Base-by-base conservation (phyloP, 2,888 invertebrate species). In the Calameuta idolon region DNA sequence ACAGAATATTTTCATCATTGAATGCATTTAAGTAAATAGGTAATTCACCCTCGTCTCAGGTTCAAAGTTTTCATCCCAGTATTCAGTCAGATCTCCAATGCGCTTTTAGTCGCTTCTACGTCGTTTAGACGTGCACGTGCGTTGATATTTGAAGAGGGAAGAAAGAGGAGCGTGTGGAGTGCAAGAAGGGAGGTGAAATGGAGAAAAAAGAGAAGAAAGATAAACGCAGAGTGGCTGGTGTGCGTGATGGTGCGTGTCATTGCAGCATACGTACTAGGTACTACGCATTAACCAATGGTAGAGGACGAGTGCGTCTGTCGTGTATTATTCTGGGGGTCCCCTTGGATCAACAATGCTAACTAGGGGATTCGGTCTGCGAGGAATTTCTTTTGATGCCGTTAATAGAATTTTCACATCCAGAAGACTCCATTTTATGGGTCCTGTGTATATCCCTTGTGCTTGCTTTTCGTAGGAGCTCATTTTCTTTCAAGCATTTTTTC, bases 301-400 rank as follows among this genome's bases (percentile, higher is more conserved):
- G 71, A 71, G 71, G 31, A 71, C 55, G 79, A 77, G 77, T 75
- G 79, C 76, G 81, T 78, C 81, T 80, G 82, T 81, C 82, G 80
- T 79, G 76, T 84, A 83, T 84, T 84, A 84, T 84, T 83, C 74
- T 81, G 79, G 76, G 76, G 79, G 78, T 55, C 80, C 77, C 83
- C 81, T 84, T 83, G 78, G 80, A 84, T 84, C 83, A 84, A 84
- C 83, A 83, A 80, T 80, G 79, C 83, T 83, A 83, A 85, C 83
- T 83, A 85, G 83, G 82, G 83, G 83, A 82, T 81, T 83, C 83
- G 81, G 81, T 79, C 81, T 78, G 80, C 79, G 80, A 79, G 83
- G 84, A 84, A 84, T 85, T 85, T 83, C 85, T 84, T 85, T 85
- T 85, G 84, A 85, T 83, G 83, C 78, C 84, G 83, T 80, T 82